A percentile compares a stretch with the other conserved stretches of the same genome.
These are phyloP conservation scores for Lordiphosa andalusiaca DNA, from an alignment of 2,888 invertebrate genomes.

Conservation along the genomic window DNA sequence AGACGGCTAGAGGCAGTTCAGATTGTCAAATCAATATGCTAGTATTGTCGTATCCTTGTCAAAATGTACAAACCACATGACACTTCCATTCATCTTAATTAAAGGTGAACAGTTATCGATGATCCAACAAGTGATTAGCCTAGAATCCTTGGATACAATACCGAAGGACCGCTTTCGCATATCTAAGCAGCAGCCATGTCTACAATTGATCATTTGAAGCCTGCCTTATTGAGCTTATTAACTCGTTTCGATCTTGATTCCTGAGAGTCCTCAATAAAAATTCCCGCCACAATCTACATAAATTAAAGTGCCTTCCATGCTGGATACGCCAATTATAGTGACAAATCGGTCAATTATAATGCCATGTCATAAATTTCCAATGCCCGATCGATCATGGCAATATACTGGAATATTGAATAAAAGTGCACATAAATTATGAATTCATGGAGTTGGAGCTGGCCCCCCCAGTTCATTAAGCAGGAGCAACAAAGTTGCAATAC, in stretches of 20 bases:
- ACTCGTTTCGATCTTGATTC: constrained; percentile 9
- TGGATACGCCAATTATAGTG: constrained; percentile 67
- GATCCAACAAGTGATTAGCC: too few relatives aligned
- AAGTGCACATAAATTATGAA: constrained; percentile 58
- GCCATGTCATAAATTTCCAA: constrained; percentile 70
- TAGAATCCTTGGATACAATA: too few relatives aligned
- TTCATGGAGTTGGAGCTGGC: constrained; percentile 30
- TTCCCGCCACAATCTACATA: constrained; percentile 30
- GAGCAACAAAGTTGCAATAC: constrained; percentile 10
- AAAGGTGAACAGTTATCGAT: too few relatives aligned
- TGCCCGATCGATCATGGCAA: constrained; percentile 60
- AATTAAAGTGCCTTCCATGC: constrained; percentile 24
- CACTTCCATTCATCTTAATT: too few relatives aligned
- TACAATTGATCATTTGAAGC: neutral
- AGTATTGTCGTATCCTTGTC: too few relatives aligned
- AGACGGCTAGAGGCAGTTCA: too few relatives aligned
- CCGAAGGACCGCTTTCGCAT: too few relatives aligned
- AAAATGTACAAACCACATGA: too few relatives aligned
- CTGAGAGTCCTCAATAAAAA: constrained; percentile 29
- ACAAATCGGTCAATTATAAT: constrained; percentile 73
- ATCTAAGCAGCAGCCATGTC: too few relatives aligned
- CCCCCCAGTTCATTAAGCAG: constrained; percentile 38
- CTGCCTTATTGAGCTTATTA: neutral
- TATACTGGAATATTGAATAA: constrained; percentile 67
- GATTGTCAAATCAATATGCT: too few relatives aligned